These are phyloP conservation scores for Neotoma lepida DNA, from an alignment of 2,113 vertebrate genomes.

Conservation along the genomic window DNA sequence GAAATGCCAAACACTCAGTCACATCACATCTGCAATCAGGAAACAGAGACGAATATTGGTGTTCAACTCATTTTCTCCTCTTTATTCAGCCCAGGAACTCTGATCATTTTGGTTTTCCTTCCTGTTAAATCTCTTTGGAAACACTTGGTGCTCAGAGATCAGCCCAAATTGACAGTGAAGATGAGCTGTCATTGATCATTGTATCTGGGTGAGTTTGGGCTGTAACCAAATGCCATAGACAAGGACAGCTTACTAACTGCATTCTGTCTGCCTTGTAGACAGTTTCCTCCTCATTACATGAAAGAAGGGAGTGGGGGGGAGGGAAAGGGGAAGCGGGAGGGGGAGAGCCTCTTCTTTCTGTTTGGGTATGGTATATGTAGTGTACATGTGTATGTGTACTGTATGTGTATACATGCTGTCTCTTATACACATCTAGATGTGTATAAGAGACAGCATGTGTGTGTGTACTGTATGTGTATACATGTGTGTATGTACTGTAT, in stretches of 20 bases:
- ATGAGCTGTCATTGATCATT: neutral
- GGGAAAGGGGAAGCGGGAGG: neutral
- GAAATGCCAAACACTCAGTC: too few species aligned
- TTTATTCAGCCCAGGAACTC: neutral
- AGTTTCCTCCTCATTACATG: neutral
- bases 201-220: neutral
- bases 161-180: neutral
- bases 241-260: too few species aligned
- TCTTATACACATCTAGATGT: too few species aligned
- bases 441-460: too few species aligned
- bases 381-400: neutral
- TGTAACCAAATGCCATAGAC: neutral
- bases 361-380: neutral
- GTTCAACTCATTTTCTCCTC: neutral
- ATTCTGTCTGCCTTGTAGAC: neutral
- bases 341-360: neutral
- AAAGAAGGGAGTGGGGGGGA: too few species aligned
- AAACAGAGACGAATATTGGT: neutral
- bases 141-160: neutral
- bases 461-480: neutral
- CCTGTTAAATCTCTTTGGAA: neutral
- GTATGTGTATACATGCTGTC: too few species aligned
- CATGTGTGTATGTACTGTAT: neutral
- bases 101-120: neutral
- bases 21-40: neutral